Conservation (phyloP, 2,888 invertebrate species). For the Polydrusus pterygomalis region DNA sequence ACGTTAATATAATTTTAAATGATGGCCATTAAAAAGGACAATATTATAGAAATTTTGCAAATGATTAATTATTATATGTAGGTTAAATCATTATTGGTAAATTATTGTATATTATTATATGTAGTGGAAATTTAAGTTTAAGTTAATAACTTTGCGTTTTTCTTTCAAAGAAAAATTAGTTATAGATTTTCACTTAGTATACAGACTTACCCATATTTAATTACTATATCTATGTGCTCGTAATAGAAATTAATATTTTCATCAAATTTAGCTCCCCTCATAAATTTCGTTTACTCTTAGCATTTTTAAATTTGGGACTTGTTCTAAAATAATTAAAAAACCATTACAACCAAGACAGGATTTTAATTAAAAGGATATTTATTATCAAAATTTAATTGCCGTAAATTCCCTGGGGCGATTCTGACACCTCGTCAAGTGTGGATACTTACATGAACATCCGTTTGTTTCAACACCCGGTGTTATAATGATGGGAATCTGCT, state of each 20-base stretch:
- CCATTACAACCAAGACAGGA: slow-evolving; percentile 1
- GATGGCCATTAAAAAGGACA: too few relatives aligned
- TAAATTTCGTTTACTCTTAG: background rate
- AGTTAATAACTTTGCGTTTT: too few relatives aligned
- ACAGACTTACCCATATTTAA: background rate
- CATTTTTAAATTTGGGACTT: background rate
- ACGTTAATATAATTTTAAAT: too few relatives aligned
- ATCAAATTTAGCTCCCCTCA: background rate
- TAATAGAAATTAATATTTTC: background rate
- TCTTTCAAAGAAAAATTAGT: too few relatives aligned
- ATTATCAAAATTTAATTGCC: slow-evolving; percentile 7
- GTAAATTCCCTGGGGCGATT: slow-evolving; percentile 6
- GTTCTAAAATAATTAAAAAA: background rate
- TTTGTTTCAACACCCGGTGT: background rate
- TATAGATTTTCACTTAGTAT: too few relatives aligned
- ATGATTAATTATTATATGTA: too few relatives aligned
- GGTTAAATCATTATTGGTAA: too few relatives aligned
- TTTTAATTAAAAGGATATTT: slow-evolving; percentile 5
- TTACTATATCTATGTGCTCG: background rate
- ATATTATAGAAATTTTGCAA: too few relatives aligned
- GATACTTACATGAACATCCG: background rate
- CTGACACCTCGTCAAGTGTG: slow-evolving; percentile 8
- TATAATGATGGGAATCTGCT: background rate
- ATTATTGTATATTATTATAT: too few relatives aligned
- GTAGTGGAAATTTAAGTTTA: too few relatives aligned